phyloP scores from a whole-genome alignment of 2,113 vertebrate genomes.

The Phyllostomus hastatus region DNA sequence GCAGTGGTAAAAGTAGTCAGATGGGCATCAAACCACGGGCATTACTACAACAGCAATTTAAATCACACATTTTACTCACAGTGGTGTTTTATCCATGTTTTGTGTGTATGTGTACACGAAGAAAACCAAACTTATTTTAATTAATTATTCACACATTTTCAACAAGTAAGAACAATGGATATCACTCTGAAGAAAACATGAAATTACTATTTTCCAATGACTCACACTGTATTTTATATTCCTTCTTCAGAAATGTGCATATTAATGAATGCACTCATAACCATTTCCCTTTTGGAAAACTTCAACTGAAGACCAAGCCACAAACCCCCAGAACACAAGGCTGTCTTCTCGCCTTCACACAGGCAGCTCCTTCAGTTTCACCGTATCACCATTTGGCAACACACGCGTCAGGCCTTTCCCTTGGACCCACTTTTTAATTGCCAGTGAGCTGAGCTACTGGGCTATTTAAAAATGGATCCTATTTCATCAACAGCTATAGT shows the following conservation, averaged over 20 bases:
- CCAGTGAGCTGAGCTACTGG: background rate
- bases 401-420: background rate
- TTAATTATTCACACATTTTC: background rate
- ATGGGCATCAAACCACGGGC: background rate
- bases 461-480: background rate
- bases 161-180: background rate
- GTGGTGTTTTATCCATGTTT: background rate
- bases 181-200: background rate
- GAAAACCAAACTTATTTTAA: background rate
- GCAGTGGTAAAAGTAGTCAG: background rate
- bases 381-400: background rate
- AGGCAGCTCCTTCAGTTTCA: background rate
- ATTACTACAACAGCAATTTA: background rate
- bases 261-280: background rate
- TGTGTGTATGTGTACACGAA: background rate
- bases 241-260: background rate
- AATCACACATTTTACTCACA: background rate
- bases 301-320: background rate
- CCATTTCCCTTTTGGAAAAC: background rate
- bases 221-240: background rate
- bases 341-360: background rate
- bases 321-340: background rate
- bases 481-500: slow-evolving; percentile 31
- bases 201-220: background rate
- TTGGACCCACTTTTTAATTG: background rate